Evolutionary conservation across 2,797 vertebrate species (phyloP).

Genomic region (Spheniscus humboldti): DNA sequence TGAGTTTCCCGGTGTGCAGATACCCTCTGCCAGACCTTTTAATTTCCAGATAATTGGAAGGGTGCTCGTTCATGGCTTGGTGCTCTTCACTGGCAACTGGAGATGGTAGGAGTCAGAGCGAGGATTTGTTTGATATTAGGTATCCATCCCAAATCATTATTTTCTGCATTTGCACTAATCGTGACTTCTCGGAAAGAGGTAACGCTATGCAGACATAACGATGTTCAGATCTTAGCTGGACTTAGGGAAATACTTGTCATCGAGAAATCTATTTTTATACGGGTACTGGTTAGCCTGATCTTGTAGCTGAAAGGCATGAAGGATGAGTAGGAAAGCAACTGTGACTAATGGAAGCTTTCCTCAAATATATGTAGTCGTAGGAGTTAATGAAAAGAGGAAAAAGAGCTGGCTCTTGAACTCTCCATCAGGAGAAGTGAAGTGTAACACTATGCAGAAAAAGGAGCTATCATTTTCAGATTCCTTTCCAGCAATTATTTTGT

Average conservation of each 20-base stretch:
- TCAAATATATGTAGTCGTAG: conserved; percentile 12
- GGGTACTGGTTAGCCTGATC: neutral
- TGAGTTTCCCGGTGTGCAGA: neutral
- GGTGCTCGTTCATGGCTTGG: neutral
- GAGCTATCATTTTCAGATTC: conserved; percentile 8
- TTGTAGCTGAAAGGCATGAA: conserved; percentile 23
- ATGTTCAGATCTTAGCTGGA: neutral
- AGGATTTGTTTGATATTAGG: neutral
- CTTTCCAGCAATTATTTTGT: conserved; percentile 19
- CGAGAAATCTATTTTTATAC: neutral
- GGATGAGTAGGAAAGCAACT: conserved; percentile 57
- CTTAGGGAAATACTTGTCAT: neutral
- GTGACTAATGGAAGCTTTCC: conserved; percentile 56
- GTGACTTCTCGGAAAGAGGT: neutral
- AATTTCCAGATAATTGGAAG: neutral
- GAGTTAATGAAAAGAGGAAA: conserved; percentile 48
- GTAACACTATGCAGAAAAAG: neutral
- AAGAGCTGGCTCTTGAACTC: neutral
- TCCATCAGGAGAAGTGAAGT: conserved; percentile 15
- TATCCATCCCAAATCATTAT: conserved; percentile 1
- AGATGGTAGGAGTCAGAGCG: neutral
- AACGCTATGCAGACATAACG: neutral
- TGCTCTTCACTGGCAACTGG: neutral
- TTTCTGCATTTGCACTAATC: neutral
- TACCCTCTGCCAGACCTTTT: neutral